Base-by-base conservation (phyloP, 1,140 invertebrate species). In the Ditylenchus dipsaci region DNA sequence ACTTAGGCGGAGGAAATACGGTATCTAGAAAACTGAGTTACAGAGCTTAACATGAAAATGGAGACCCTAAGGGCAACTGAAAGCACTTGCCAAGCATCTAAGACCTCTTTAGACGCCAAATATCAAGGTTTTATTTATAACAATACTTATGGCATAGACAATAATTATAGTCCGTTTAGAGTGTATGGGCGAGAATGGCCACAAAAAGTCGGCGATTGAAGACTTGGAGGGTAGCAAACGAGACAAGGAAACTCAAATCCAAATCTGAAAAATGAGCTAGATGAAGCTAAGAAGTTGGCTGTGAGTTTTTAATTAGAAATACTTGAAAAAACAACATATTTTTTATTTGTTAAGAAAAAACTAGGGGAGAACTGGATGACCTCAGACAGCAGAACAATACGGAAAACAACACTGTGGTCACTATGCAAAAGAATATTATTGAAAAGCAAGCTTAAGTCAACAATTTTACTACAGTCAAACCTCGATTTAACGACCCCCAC, bases 21-120 rank as follows among this genome's bases (percentile, higher is more conserved):
- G n/a, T n/a, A n/a, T n/a, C n/a, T n/a, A n/a, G n/a, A n/a, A n/a
- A n/a, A n/a, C n/a, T n/a, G n/a, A n/a, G n/a, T n/a, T n/a, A n/a
- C n/a, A 61, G 59, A 61, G 42, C 27, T 45, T n/a, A 61, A 61
- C 59, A 3, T 61, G 59, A 61, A 61, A 30, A 27, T 61, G n/a
- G 59, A 61, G 59, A 61, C 27, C 15, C 7, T 30, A 19, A 19
- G 17, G 29, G 17, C n/a, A 19, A 21, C 59, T 3, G 59, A 61
- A 27, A 61, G 15, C 3, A n/a, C n/a, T 21, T 61, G 59, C 27
- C n/a, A 30, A 21, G 27, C n/a, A 19, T 3, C 59, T 33, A 61
- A 61, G 17, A 61, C 27, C n/a, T 19, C 59, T 19, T 7, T 61
- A 17, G 42, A 61, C 3, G 7, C 59, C n/a, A 61, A 61, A 61